Evolutionary conservation across 2,888 invertebrate species (phyloP).

Genomic region (Aspidapion aeneum): DNA sequence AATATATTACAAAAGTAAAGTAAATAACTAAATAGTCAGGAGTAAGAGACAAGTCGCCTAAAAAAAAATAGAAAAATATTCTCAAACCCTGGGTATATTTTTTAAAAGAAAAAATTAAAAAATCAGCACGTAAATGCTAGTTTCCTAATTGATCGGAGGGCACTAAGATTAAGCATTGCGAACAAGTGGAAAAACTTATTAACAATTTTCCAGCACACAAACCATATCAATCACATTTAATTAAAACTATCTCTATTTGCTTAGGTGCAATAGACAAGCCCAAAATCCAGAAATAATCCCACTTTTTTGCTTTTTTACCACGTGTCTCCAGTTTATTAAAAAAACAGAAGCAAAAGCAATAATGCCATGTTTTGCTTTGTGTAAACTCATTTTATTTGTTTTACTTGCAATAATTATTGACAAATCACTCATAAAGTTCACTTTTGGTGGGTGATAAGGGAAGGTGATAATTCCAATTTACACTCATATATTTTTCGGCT

Average conservation of each 20-base stretch:
- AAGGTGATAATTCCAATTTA: background rate
- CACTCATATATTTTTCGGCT: background rate
- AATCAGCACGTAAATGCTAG: too few relatives aligned
- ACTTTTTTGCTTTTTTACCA: background rate
- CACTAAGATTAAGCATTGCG: background rate
- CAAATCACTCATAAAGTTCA: conserved; percentile 48
- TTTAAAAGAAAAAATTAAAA: too few relatives aligned
- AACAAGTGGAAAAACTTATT: background rate
- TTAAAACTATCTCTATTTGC: conserved; percentile 42
- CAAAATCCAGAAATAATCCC: background rate
- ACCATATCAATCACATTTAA: conserved; percentile 36
- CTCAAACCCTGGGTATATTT: too few relatives aligned
- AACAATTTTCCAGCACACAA: background rate
- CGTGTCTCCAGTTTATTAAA: background rate
- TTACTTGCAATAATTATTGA: conserved; percentile 48
- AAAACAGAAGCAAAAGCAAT: conserved; percentile 4
- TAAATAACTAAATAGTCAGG: too few relatives aligned
- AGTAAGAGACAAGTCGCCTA: too few relatives aligned
- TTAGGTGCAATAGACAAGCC: conserved; percentile 36
- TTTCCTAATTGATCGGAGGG: too few relatives aligned
- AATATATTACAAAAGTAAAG: too few relatives aligned
- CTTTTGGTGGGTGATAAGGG: conserved; percentile 28
- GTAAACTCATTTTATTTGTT: conserved; percentile 43
- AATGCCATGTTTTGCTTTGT: conserved; percentile 17
- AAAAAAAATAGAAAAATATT: too few relatives aligned